Conservation (phyloP, 2,113 vertebrate genomes). For the Bungarus multicinctus region DNA sequence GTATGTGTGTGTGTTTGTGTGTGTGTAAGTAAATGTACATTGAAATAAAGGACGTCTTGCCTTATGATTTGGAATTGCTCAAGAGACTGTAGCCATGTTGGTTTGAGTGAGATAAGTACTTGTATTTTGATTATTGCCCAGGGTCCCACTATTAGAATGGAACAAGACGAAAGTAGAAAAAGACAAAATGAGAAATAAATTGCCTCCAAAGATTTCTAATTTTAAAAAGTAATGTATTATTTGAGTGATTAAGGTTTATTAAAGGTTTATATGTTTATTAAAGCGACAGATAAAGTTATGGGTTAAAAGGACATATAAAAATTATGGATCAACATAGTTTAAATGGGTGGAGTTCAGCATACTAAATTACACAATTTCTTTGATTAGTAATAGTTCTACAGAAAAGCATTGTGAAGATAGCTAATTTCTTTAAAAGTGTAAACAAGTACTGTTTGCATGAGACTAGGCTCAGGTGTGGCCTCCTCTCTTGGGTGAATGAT, state of each 20-base stretch:
- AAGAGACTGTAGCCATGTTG: neutral
- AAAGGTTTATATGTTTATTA: neutral
- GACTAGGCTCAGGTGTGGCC: neutral
- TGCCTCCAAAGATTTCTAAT: neutral
- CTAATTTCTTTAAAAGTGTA: neutral
- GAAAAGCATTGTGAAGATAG: neutral
- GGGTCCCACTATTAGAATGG: neutral
- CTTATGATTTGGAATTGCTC: neutral
- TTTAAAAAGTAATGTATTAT: neutral
- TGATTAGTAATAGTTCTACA: neutral
- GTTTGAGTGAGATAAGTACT: neutral
- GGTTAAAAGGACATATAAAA: neutral
- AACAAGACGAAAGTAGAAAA: neutral
- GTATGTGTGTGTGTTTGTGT: neutral
- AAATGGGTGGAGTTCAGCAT: neutral
- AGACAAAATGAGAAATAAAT: neutral
- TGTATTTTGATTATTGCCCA: neutral
- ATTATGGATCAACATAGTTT: neutral
- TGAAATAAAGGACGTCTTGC: neutral
- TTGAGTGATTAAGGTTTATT: neutral
- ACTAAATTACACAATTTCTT: neutral
- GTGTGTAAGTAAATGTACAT: neutral
- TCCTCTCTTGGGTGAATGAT: neutral
- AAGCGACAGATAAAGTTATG: neutral
- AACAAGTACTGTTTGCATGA: neutral